phyloP scores from a whole-genome alignment of 2,113 vertebrate genomes.

The Epinephelus fuscoguttatus region DNA sequence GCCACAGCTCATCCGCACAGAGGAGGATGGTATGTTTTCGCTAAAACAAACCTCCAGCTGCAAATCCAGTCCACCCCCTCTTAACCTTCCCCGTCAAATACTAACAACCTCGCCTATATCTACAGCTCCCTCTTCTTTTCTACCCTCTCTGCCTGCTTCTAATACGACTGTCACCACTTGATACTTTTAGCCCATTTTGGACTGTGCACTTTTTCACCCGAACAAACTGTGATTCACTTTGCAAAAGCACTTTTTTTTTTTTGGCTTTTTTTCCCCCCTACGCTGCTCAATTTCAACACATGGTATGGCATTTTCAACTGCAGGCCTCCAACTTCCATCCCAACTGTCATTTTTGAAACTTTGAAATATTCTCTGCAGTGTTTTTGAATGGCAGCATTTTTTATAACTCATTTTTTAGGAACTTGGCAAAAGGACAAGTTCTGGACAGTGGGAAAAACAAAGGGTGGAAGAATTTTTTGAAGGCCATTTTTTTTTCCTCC shows the following conservation, averaged over 20 bases:
- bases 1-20: conserved; percentile 95
- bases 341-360: conserved; percentile 75
- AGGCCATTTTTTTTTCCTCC: conserved; percentile 72
- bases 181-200: conserved; percentile 61
- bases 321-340: conserved; percentile 80
- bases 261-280: conserved; percentile 24
- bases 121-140: conserved; percentile 65
- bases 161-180: conserved; percentile 43
- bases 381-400: conserved; percentile 62
- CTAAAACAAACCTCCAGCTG: conserved; percentile 78
- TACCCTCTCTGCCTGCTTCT: conserved; percentile 67
- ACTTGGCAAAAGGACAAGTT: conserved; percentile 82
- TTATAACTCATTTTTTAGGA: conserved; percentile 51
- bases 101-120: conserved; percentile 73
- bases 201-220: conserved; percentile 57
- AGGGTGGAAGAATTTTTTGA: conserved; percentile 74
- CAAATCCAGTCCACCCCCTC: conserved; percentile 73
- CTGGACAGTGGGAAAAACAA: conserved; percentile 79
- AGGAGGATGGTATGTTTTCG: conserved; percentile 99
- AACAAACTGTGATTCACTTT: conserved; percentile 52
- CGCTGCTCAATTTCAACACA: conserved; percentile 83
- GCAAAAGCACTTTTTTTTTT: conserved; percentile 34
- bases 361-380: conserved; percentile 41
- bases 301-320: conserved; percentile 80
- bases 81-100: conserved; percentile 64